Conservation (phyloP, 2,113 vertebrate species). For the Tichodroma muraria region DNA sequence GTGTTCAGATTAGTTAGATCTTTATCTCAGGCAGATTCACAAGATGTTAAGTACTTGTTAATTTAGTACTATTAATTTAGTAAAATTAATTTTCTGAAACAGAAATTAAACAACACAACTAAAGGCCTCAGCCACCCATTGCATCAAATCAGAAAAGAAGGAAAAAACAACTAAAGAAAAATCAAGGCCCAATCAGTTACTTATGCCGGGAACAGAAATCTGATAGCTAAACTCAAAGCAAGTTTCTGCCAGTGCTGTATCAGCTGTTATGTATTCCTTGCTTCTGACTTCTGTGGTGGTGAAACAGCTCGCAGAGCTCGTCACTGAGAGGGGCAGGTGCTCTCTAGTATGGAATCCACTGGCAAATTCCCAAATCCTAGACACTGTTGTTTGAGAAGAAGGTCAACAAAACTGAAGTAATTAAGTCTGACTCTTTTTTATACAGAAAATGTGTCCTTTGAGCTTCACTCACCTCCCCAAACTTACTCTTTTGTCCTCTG, state of each 20-base stretch:
- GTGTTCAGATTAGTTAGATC: not conserved
- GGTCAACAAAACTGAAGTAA: not conserved
- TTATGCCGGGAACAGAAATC: not conserved
- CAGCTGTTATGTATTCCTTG: not conserved
- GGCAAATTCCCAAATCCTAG: not conserved
- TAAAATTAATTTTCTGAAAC: not conserved
- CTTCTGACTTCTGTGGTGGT: not conserved
- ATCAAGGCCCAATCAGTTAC: not conserved
- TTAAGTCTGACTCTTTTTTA: not conserved
- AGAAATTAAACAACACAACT: no score
- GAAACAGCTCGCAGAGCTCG: not conserved
- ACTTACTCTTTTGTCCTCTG: not conserved
- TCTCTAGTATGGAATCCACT: not conserved
- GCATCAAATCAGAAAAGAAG: not conserved
- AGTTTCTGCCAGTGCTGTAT: not conserved
- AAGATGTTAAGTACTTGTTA: not conserved
- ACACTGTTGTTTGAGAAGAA: not conserved
- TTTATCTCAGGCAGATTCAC: constrained; percentile 11
- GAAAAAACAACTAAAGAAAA: not conserved
- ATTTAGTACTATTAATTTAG: no score
- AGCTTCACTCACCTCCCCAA: not conserved
- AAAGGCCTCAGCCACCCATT: not conserved
- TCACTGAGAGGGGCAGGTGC: not conserved
- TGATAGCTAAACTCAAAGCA: not conserved
- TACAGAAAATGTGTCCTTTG: not conserved